Evolutionary conservation across 2,888 invertebrate genomes (phyloP), one percentile per base, ranked within the genome.

Genomic region (Synergus gifuensis): DNA sequence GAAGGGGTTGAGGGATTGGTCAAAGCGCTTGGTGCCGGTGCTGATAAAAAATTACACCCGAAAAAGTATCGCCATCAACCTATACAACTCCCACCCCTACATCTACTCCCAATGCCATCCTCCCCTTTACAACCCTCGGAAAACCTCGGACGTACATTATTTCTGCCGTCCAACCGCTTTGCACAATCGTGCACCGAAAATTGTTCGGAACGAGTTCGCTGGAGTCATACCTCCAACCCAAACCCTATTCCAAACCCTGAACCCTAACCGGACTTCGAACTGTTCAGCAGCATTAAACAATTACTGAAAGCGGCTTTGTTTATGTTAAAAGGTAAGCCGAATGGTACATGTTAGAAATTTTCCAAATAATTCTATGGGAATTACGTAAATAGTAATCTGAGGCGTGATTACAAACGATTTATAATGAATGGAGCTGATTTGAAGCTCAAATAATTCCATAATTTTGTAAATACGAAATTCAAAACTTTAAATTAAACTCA

Each of bases 31-130:
- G 86, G 87, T 87, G 86, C 88, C 86, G 86, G 86, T 87, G 87
- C 88, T 88, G 90, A 90, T 89, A 90, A 90, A 90, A 82, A 82
- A 81, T 78, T 89, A 88, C 88, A 86, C 86, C 87, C 87, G 88
- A 89, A 89, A 89, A 89, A 87, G 87, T 89, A 89, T 88, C 87
- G 87, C 86, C 86, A 82, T 88, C 86, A 82, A 85, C 84, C 85
- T 83, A 81, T 82, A 81, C 81, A 82, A 81, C 76, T 80, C 83
- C 77, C 83, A 84, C 83, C 82, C 84, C 83, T 76, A 81, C 42
- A 79, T 42, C 78, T 73, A 79, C 79, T 78, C 44, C 82, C 78
- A 81, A 79, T 46, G 22, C 12, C 46, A 77, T 62, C 79, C 73
- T 73, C 81, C 83, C 84, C 81, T 83, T 85, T 82, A 83, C 85